A percentile compares a stretch with the other conserved stretches of the same genome.
phyloP scores from a whole-genome alignment of 2,888 invertebrate species.

The Therioaphis trifolii region DNA sequence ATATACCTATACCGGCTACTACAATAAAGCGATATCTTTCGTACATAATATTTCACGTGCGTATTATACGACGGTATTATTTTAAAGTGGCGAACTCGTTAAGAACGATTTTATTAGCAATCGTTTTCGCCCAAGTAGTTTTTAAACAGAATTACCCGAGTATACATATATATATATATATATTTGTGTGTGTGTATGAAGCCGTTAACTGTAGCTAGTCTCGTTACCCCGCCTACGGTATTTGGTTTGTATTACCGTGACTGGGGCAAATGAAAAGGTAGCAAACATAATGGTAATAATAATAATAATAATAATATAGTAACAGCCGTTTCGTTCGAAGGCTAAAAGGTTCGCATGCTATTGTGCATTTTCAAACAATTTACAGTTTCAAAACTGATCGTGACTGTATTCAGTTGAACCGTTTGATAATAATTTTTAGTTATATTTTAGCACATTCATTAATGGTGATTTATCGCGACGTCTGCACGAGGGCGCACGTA shows the following conservation, averaged over 20 bases:
- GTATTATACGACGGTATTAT: too few relatives aligned
- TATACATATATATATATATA: too few relatives aligned
- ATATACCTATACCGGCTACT: too few relatives aligned
- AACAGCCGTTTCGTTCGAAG: conserved; percentile 4
- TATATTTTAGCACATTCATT: conserved; percentile 45
- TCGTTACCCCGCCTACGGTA: not conserved
- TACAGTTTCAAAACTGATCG: conserved; percentile 49
- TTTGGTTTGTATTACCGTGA: conserved; percentile 18
- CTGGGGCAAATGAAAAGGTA: conserved; percentile 17
- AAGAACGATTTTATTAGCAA: not conserved
- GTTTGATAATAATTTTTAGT: conserved; percentile 29
- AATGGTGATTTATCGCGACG: conserved; percentile 31
- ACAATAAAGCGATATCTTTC: too few relatives aligned
- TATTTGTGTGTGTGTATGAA: too few relatives aligned
- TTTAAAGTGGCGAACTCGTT: too few relatives aligned
- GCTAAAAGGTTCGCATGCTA: conserved; percentile 38
- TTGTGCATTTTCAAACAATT: conserved; percentile 49
- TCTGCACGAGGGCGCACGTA: not conserved
- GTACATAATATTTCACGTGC: too few relatives aligned
- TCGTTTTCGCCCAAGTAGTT: not conserved
- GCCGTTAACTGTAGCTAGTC: too few relatives aligned
- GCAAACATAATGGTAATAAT: not conserved
- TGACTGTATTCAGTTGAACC: conserved; percentile 27
- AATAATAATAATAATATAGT: too few relatives aligned
- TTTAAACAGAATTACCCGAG: not conserved